phyloP scores from a whole-genome alignment of 2,888 invertebrate genomes.

The Agonum fuliginosum region DNA sequence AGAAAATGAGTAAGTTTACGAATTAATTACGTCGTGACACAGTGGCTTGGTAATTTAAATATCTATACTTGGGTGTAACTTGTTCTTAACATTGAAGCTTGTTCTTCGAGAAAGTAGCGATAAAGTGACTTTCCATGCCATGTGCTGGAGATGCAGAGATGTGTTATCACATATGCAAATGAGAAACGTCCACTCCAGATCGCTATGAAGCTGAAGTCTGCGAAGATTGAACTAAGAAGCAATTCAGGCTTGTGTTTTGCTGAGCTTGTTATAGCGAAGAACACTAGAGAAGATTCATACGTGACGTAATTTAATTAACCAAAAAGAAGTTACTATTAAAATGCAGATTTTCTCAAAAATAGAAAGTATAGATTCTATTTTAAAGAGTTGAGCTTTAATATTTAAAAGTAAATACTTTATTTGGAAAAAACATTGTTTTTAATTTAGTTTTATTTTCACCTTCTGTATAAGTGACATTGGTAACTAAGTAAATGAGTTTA shows the following conservation, averaged over 20 bases:
- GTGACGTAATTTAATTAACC: not conserved
- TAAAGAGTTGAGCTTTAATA: too few relatives aligned
- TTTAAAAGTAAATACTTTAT: too few relatives aligned
- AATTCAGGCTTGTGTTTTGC: not conserved
- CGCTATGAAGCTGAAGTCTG: not conserved
- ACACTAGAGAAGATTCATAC: not conserved
- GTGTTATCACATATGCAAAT: conserved; percentile 18
- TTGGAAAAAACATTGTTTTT: too few relatives aligned
- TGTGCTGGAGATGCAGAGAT: conserved; percentile 4
- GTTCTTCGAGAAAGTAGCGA: conserved; percentile 16
- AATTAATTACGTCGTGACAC: not conserved
- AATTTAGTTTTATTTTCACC: too few relatives aligned
- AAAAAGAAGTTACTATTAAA: too few relatives aligned
- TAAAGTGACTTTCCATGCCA: conserved; percentile 7
- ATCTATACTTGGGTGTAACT: not conserved
- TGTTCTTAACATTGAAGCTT: not conserved
- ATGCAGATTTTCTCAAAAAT: too few relatives aligned
- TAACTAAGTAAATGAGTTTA: too few relatives aligned
- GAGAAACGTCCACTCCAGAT: not conserved
- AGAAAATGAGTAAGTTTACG: not conserved
- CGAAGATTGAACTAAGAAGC: not conserved
- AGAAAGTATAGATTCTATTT: too few relatives aligned
- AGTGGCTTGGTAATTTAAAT: conserved; percentile 1
- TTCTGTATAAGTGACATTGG: too few relatives aligned
- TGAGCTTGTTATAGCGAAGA: not conserved